These are phyloP conservation scores for Diplosoma virens DNA, from an alignment of 23 tunicate species.

Conservation along the genomic window DNA sequence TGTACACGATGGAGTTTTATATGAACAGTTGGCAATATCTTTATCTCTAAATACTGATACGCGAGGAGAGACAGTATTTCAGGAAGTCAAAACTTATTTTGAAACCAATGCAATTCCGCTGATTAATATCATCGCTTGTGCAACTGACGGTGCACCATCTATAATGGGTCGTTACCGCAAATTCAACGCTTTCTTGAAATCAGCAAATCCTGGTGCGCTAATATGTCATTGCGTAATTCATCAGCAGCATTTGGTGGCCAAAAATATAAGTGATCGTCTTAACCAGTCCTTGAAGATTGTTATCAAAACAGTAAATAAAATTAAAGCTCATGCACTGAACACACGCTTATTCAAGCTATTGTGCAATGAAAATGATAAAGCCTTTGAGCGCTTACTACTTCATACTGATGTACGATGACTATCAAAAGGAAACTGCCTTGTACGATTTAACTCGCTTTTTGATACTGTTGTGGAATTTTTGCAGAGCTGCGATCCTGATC, in stretches of 20 bases:
- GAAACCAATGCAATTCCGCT: conserved; percentile 33
- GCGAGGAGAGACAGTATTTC: conserved; percentile 32
- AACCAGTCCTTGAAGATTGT: conserved; percentile 4
- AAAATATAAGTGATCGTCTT: conserved; percentile 41
- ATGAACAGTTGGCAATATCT: too few species aligned
- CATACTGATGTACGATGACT: conserved; percentile 48
- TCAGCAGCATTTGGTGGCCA: too few species aligned
- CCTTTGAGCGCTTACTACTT: conserved; percentile 36
- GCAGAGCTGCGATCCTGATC: conserved; percentile 40
- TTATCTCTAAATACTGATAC: conserved; percentile 40
- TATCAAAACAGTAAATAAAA: conserved; percentile 53
- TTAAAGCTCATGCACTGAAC: conserved; percentile 52
- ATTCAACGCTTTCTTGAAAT: conserved; percentile 1
- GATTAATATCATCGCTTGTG: conserved; percentile 46
- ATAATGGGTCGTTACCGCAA: conserved; percentile 25
- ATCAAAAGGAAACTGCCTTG: conserved; percentile 48
- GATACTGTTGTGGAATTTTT: conserved; percentile 32
- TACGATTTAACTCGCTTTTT: conserved; percentile 32
- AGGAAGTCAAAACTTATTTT: conserved; percentile 33
- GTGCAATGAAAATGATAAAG: conserved; percentile 40
- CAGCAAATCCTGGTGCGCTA: conserved; percentile 24
- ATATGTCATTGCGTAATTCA: conserved; percentile 50
- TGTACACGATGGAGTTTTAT: conserved; percentile 13
- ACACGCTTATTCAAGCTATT: conserved; percentile 29
- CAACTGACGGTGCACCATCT: conserved; percentile 50